Base-by-base conservation (phyloP, 2,888 invertebrate species). In the Eumerus sabulonum region DNA sequence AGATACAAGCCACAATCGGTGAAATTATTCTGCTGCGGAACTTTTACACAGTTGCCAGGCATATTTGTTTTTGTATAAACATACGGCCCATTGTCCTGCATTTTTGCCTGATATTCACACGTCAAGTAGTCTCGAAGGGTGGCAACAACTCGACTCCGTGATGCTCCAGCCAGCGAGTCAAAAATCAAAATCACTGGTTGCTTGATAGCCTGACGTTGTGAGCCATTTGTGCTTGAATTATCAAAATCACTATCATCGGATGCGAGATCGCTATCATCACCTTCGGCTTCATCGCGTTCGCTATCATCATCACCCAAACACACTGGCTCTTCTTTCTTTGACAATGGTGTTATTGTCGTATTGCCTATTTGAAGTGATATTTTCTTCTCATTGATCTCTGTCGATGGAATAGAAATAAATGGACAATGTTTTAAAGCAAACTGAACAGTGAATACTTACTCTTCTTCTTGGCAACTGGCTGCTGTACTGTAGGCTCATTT, bases 21-120 rank as follows among this genome's bases (percentile, higher is more conserved):
- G 86, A 94, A 97, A 90, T 99, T 99, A 82, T 94, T 95, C 90
- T 99, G 99, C 87, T 98, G 98, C n/a, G 99, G 99, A 82, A 97
- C 96, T 90, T 95, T 95, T 0, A 96, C 96, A 85, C 93, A 93
- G 82, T 93, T 93, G 4, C 97, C 98, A 85, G 94, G 94, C 84
- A 98, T 95, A 48, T 93, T 94, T 84, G 94, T 93, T 87, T 95
- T 96, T 82, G 93, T 94, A 87, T 95, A 97, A 0, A 84, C 44
- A 57, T 86, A 86, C 45, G 84, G 81, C 54, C 92, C 88, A 85
- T 93, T 92, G 82, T 91, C 92, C 51, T 89, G 88, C 66, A 92
- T 88, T 90, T 95, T 95, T 1, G 93, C 92, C 86, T 93, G 92
- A 88, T 95, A 93, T 90, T 97, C 97, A 86, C 96, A 94, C 62